Evolutionary conservation across 2,113 vertebrate species (phyloP).

Genomic region (Callipepla squamata): DNA sequence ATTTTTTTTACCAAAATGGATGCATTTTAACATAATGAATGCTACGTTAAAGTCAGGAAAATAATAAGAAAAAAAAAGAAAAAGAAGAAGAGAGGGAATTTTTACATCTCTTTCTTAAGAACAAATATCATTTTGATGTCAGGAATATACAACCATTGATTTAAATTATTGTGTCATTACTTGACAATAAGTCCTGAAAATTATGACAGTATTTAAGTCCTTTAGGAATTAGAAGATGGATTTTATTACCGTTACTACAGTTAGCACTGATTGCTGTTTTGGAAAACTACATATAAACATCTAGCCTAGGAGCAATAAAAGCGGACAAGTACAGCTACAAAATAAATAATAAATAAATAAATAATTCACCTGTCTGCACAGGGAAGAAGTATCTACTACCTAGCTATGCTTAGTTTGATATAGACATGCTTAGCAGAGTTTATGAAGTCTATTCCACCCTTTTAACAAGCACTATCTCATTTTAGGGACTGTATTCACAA

Average conservation of each 20-base stretch:
- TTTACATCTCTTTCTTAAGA: neutral
- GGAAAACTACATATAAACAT: neutral
- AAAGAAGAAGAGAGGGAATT: fast-evolving
- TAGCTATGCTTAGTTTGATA: neutral
- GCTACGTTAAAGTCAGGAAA: neutral
- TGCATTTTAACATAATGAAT: neutral
- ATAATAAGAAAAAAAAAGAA: neutral
- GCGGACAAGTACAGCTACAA: neutral
- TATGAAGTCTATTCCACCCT: neutral
- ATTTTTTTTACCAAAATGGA: neutral
- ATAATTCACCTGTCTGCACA: neutral
- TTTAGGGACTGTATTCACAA: neutral
- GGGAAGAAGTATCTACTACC: neutral
- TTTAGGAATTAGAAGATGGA: neutral
- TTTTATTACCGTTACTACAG: neutral
- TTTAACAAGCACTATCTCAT: neutral
- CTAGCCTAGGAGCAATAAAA: neutral
- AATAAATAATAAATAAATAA: neutral
- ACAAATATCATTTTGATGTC: neutral
- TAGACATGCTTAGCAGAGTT: neutral
- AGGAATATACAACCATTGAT: neutral
- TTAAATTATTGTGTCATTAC: neutral
- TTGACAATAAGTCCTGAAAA: neutral
- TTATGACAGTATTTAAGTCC: neutral
- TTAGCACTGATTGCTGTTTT: neutral